Conservation (phyloP, 1,140 invertebrate species). For the Drosophila asahinai region DNA sequence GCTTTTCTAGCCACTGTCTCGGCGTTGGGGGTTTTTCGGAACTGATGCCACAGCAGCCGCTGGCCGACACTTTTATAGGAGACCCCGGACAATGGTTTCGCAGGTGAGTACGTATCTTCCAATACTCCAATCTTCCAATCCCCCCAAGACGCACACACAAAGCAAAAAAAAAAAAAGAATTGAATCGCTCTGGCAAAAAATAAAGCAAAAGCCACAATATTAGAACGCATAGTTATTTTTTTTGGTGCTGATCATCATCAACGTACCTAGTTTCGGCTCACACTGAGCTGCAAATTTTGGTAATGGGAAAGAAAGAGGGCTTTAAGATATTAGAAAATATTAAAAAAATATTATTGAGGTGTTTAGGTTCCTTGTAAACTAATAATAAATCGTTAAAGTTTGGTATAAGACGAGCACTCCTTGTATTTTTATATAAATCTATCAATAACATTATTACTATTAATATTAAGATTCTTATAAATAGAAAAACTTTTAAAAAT, state of each 20-base stretch:
- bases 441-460: too few relatives aligned
- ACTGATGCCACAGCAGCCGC: constrained; percentile 52
- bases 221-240: constrained; percentile 53
- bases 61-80: constrained; percentile 65
- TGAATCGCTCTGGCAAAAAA: constrained; percentile 19
- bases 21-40: constrained; percentile 14
- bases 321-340: too few relatives aligned
- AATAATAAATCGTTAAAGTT: too few relatives aligned
- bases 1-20: constrained; percentile 34
- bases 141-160: constrained; percentile 30
- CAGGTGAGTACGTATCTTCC: constrained; percentile 48
- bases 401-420: too few relatives aligned
- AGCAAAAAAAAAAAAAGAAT: constrained; percentile 16
- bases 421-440: too few relatives aligned
- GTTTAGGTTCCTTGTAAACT: too few relatives aligned
- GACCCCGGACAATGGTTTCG: constrained; percentile 45
- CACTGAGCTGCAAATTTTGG: constrained; percentile 17
- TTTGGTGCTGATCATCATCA: constrained; percentile 14
- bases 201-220: constrained; percentile 25
- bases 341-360: too few relatives aligned
- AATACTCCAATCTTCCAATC: constrained; percentile 2
- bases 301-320: too few relatives aligned
- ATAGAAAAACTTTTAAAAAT: too few relatives aligned
- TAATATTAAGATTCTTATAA: too few relatives aligned
- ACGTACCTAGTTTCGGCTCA: constrained; percentile 9